Conservation (phyloP, 1,140 invertebrate species). For the Drosophila orosa region DNA sequence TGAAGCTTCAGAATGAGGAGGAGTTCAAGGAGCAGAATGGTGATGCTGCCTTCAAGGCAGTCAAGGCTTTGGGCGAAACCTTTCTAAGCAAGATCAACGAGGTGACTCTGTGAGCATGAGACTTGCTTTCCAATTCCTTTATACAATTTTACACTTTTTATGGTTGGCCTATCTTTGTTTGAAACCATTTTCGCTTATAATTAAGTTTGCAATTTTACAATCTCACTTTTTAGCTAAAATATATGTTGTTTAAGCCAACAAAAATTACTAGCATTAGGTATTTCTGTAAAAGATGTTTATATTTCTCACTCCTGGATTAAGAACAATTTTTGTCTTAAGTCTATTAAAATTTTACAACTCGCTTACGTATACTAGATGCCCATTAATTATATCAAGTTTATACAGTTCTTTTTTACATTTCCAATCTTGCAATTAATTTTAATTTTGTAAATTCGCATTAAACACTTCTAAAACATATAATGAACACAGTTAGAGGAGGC, state of each 20-base stretch:
- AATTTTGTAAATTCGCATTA: constrained; percentile 73
- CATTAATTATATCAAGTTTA: constrained; percentile 11
- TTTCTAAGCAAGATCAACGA: constrained; percentile 64
- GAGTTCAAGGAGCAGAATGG: constrained; percentile 79
- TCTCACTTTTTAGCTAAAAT: neutral
- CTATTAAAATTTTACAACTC: constrained; percentile 3
- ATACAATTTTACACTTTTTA: neutral
- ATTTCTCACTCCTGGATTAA: constrained; percentile 6
- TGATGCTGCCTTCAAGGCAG: constrained; percentile 72
- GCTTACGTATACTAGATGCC: neutral
- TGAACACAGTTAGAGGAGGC: constrained; percentile 48
- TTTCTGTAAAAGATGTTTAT: constrained; percentile 1
- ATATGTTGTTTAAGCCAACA: neutral
- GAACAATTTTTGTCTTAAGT: neutral
- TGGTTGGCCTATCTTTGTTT: neutral
- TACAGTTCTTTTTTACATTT: constrained; percentile 25
- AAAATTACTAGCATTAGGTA: neutral
- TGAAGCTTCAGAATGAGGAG: constrained; percentile 58
- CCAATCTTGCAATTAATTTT: constrained; percentile 75
- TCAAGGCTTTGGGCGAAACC: constrained; percentile 69
- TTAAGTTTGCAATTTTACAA: neutral
- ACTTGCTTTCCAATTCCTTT: neutral
- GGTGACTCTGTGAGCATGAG: constrained; percentile 40
- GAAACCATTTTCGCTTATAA: neutral
- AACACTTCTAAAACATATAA: constrained; percentile 64